These are phyloP conservation scores for Eupithecia subumbrata DNA, from an alignment of 2,888 invertebrate species.

Conservation along the genomic window DNA sequence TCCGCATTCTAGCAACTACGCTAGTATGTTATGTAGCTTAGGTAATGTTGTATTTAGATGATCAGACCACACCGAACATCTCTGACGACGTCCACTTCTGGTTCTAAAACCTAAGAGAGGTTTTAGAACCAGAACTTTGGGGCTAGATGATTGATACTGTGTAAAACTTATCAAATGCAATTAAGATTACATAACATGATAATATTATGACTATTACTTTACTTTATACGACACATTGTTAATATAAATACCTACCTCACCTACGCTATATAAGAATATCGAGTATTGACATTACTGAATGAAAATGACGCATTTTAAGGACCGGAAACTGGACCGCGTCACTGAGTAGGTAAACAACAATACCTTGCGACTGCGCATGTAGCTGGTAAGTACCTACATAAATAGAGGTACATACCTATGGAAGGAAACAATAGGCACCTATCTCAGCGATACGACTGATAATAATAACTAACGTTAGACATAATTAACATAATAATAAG, in stretches of 20 bases:
- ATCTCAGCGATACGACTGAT: background rate
- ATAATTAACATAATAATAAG: background rate
- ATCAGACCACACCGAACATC: background rate
- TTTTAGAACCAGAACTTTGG: background rate
- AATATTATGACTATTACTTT: background rate
- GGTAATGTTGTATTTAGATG: no score
- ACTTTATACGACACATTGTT: background rate
- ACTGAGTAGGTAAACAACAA: conserved; percentile 9
- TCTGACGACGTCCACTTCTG: background rate
- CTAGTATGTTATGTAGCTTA: no score
- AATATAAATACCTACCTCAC: background rate
- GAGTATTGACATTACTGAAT: conserved; percentile 6
- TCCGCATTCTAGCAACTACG: no score
- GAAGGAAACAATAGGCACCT: background rate
- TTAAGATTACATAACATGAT: background rate
- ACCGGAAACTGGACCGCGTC: conserved; percentile 3
- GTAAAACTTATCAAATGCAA: background rate
- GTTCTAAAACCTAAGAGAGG: no score
- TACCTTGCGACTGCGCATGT: conserved; percentile 4
- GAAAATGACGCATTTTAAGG: conserved; percentile 1
- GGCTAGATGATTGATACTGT: background rate
- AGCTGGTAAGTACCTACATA: conserved; percentile 7
- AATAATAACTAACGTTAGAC: background rate
- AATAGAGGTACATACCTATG: background rate
- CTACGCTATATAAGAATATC: background rate